Evolutionary conservation across 2,797 vertebrate genomes (phyloP).

Genomic region (Rhinella marina): DNA sequence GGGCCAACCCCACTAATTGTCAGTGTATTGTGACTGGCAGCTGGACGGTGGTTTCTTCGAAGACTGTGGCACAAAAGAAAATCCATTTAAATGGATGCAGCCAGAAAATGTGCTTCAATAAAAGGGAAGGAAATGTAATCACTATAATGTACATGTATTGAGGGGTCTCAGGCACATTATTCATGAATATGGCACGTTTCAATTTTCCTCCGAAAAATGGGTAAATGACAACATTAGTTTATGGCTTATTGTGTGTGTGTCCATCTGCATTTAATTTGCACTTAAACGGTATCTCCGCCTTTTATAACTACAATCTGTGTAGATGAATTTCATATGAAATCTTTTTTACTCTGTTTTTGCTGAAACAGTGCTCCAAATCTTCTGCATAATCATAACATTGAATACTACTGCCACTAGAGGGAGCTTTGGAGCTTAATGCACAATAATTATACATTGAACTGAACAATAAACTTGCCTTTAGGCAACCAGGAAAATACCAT

Average conservation of each 20-base stretch:
- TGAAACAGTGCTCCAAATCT: not conserved
- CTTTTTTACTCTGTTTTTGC: too few relatives aligned
- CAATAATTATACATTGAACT: not conserved
- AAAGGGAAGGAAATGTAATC: constrained; percentile 17
- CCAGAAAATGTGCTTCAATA: constrained; percentile 2
- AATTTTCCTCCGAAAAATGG: not conserved
- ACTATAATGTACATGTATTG: not conserved
- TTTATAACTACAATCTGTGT: not conserved
- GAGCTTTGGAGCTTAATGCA: not conserved
- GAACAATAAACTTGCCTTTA: not conserved
- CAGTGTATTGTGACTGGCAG: constrained; percentile 43
- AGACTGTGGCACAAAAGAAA: constrained; percentile 11
- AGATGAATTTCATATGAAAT: not conserved
- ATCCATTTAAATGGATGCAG: not conserved
- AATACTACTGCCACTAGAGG: not conserved
- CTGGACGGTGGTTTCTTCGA: constrained; percentile 24
- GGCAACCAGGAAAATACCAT: too few relatives aligned
- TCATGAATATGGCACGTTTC: not conserved
- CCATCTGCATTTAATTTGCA: not conserved
- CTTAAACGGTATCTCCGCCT: too few relatives aligned
- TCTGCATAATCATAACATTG: not conserved
- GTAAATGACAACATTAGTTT: too few relatives aligned
- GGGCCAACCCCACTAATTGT: constrained; percentile 43
- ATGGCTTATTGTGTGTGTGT: not conserved
- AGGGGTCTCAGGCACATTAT: not conserved